Evolutionary conservation across 2,113 vertebrate species (phyloP).

Genomic region (Zapus hudsonius): DNA sequence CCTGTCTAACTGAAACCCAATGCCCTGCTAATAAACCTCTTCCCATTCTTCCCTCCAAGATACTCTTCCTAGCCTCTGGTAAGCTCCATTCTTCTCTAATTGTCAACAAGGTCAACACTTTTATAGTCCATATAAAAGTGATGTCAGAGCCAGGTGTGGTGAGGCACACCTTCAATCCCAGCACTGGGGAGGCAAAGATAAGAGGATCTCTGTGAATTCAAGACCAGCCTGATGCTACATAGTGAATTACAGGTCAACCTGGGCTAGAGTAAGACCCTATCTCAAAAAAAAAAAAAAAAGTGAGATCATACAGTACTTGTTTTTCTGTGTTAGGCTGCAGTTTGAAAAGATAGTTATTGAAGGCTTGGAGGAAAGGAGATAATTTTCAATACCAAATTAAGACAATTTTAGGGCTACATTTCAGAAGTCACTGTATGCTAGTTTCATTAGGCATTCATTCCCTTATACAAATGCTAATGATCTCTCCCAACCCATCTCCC

Average conservation of each 20-base stretch:
- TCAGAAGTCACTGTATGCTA: background rate
- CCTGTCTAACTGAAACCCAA: background rate
- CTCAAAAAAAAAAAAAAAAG: too few relatives aligned
- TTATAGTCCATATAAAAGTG: background rate
- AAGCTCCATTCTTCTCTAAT: background rate
- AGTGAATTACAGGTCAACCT: too few relatives aligned
- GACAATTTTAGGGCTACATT: background rate
- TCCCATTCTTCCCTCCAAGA: too few relatives aligned
- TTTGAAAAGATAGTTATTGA: background rate
- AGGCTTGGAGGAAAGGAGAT: background rate
- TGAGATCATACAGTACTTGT: background rate
- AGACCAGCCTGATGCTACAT: too few relatives aligned
- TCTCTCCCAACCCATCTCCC: background rate
- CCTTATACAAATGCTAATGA: background rate
- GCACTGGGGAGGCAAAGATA: too few relatives aligned
- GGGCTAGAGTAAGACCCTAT: too few relatives aligned
- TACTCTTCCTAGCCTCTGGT: background rate
- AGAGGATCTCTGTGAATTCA: too few relatives aligned
- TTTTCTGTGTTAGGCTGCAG: background rate
- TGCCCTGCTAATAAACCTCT: background rate
- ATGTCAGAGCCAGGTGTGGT: too few relatives aligned
- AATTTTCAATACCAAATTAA: background rate
- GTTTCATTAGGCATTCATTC: background rate
- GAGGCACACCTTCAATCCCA: too few relatives aligned
- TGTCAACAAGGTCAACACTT: background rate